A percentile compares a stretch with the other conserved stretches of the same genome.
Evolutionary conservation across 2,113 vertebrate species (phyloP).

Genomic region (Porphyrio hochstetteri): DNA sequence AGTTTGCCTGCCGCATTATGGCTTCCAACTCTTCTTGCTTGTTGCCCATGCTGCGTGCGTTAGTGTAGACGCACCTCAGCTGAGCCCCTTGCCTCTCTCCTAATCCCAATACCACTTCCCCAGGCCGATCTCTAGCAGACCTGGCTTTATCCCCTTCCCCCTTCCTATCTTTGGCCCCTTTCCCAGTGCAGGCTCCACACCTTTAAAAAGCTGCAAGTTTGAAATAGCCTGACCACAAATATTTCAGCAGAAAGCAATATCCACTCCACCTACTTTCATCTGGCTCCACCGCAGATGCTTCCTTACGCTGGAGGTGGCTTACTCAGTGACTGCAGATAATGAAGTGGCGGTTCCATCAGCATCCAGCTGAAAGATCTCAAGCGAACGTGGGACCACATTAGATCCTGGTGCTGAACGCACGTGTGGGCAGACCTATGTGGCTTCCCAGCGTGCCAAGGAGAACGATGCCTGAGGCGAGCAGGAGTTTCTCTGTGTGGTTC

Average conservation of each 20-base stretch:
- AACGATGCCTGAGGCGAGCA: fast-evolving
- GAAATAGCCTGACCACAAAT: background rate
- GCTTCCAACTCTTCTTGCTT: too few species aligned
- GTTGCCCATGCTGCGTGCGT: too few species aligned
- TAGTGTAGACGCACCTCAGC: too few species aligned
- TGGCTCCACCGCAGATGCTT: background rate
- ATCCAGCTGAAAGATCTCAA: background rate
- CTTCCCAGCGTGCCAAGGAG: background rate
- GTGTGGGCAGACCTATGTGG: background rate
- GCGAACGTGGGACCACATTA: fast-evolving
- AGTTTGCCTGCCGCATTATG: too few species aligned
- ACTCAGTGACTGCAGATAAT: background rate
- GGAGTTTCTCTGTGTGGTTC: background rate
- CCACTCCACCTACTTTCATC: background rate
- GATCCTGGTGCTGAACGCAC: fast-evolving
- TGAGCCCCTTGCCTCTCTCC: too few species aligned
- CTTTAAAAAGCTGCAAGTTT: background rate
- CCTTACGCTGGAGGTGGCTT: fast-evolving
- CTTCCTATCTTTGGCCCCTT: background rate
- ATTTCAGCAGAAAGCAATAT: background rate
- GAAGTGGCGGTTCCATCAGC: background rate
- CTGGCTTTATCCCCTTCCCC: too few species aligned
- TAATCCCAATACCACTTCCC: too few species aligned
- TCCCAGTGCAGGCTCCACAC: background rate
- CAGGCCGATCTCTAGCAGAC: too few species aligned